A percentile compares a stretch with the other conserved stretches of the same genome.
phyloP scores from a whole-genome alignment of 2,797 vertebrate species.

The Channallabes apus region DNA sequence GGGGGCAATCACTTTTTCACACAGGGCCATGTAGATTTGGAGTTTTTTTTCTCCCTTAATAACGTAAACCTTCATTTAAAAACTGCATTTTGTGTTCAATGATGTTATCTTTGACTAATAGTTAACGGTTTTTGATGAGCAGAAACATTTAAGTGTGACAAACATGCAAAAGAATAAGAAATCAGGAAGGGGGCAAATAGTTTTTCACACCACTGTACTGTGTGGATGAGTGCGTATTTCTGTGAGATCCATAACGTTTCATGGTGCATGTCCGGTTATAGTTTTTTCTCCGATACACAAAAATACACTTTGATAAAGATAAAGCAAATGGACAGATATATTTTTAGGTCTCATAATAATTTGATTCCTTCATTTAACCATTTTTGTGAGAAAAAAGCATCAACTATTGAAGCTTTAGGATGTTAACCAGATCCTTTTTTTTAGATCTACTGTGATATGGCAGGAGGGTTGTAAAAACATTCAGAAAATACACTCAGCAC shows the following conservation, averaged over 20 bases:
- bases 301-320: not conserved
- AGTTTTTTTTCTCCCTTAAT: too few relatives aligned
- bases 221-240: slow-evolving; percentile 13
- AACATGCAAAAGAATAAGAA: too few relatives aligned
- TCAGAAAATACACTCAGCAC: slow-evolving; percentile 22
- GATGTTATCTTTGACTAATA: too few relatives aligned
- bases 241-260: not conserved
- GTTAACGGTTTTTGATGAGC: too few relatives aligned
- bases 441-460: slow-evolving; percentile 13
- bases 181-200: too few relatives aligned
- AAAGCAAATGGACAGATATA: not conserved
- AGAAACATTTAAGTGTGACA: too few relatives aligned
- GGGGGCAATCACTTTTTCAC: too few relatives aligned
- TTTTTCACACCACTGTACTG: too few relatives aligned
- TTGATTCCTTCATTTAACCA: slow-evolving; percentile 6
- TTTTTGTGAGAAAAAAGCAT: not conserved
- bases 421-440: not conserved
- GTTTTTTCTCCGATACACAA: not conserved
- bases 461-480: slow-evolving; percentile 27
- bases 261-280: slow-evolving; percentile 8
- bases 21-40: too few relatives aligned
- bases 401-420: not conserved
- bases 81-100: too few relatives aligned
- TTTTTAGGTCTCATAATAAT: not conserved
- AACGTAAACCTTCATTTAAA: too few relatives aligned